Base-by-base conservation (phyloP, 2,888 invertebrate genomes). In the Volucella zonaria region DNA sequence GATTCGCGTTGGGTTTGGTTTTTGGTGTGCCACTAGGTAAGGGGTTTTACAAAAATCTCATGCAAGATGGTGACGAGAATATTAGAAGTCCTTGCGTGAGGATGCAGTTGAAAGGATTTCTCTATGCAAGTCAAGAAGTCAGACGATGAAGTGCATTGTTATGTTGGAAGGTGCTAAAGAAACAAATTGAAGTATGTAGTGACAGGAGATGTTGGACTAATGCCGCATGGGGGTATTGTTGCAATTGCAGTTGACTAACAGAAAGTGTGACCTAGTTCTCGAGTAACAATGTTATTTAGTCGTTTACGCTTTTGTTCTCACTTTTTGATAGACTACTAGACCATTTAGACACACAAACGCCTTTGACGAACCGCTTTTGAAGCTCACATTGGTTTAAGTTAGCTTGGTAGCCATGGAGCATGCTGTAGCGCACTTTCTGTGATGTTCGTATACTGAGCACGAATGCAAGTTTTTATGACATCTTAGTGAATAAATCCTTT, bases 111-210 rank as follows among this genome's bases (percentile, higher is more conserved):
- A 70, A 82, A 61, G 54, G 76, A 66, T 75, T 74, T 38, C 56
- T 42, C 11, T 43, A 40, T 59, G 23, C 59, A 83, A 83, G 79
- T 83, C 82, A 83, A 83, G 43, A 70, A 59, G 78, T 79, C 64
- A 70, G 45, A 8, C n/a, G 43, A 51, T 49, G 70, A 64, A 23
- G 64, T 70, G 79, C 52, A 75, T 74, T 66, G 59, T 74, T 38
- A 1, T 12, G 38, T 38, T 15, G 52, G 64, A 76, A 59, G 68
- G 64, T 81, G 64, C 42, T 54, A 70, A 58, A 23, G 61, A 38
- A 77, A 67, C 49, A 67, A 61, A 76, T 66, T 42, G 61, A n/a
- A 74, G 8, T 52, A n/a, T 11, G 64, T 77, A 59, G 18, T 58
- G 58, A 64, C 64, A 61, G 40, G 23, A 75, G 61, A 68, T 38